A percentile compares a stretch with the other conserved stretches of the same genome.
Conservation (phyloP, 2,113 vertebrate species). For the Marmota flaviventris region DNA sequence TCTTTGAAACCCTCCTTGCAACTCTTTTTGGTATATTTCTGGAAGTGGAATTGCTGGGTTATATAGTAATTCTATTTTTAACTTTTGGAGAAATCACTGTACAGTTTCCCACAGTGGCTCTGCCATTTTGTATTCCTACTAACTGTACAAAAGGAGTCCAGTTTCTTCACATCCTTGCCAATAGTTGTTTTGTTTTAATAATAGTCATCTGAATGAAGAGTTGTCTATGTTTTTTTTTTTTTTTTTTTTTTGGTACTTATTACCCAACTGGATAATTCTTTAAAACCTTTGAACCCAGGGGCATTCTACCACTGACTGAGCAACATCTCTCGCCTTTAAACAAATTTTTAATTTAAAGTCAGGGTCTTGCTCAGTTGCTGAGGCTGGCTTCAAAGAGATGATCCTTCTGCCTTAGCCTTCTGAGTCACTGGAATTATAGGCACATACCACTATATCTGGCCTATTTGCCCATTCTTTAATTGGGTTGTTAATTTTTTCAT, state of each 20-base stretch:
- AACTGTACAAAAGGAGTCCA: background rate
- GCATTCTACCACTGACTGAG: background rate
- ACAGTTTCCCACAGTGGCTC: background rate
- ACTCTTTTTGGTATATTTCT: background rate
- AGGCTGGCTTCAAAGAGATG: background rate
- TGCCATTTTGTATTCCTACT: constrained; percentile 6
- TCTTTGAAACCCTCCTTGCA: background rate
- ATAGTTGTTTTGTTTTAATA: background rate
- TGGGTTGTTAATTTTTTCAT: background rate
- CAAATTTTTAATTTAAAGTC: background rate
- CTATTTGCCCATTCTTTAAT: background rate
- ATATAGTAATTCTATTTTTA: background rate
- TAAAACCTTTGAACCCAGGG: too few relatives aligned
- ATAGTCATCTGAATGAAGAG: background rate
- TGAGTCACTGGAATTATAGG: background rate
- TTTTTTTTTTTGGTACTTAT: too few relatives aligned
- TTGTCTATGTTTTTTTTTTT: background rate
- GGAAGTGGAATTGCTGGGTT: background rate
- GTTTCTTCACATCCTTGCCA: constrained; percentile 1
- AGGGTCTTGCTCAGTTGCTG: background rate
- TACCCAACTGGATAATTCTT: too few relatives aligned
- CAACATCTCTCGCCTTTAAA: background rate
- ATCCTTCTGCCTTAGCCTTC: background rate
- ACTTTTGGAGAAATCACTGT: background rate
- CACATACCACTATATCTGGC: background rate